Evolutionary conservation across 2,797 vertebrate species (phyloP), one percentile per base, ranked within the genome.

Genomic region (Pempheris klunzingeri): DNA sequence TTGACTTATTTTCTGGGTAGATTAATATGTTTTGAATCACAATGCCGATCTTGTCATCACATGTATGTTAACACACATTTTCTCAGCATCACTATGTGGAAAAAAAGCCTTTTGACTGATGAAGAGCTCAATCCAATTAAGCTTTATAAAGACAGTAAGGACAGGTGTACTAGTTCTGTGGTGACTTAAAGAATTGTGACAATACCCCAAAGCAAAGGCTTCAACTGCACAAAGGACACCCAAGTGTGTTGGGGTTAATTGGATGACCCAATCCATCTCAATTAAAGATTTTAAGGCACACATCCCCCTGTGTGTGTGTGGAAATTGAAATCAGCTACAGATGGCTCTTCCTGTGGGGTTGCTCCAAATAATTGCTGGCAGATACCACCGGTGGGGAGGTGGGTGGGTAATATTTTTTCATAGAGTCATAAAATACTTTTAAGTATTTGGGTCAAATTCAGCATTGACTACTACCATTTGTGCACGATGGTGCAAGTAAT

Each of bases 191-290:
- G 88, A 93, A 93, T 89, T 84, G 77, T 90, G 90, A 91, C 91
- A 92, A 92, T 92, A 89, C 89, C 92, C 94, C 81, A 85, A 92
- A 93, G 93, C 86, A 90, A 90, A 89, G 88, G 78, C 91, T 90
- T 82, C 87, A 86, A 85, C 89, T 64, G 76, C 84, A 94, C 85
- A 90, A 94, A 91, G 88, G 89, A 93, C 83, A 86, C 91, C 90
- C 93, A 88, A 86, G 93, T 88, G 90, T 92, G 90, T 91, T 91
- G 10, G 82, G 93, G 93, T 96, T 96, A 96, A 95, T 95, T 95
- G 92, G 91, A 92, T 95, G 95, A 96, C 94, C 94, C 87, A 87
- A 88, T 95, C 94, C 82, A 93, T 95, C 92, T 93, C 92, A 94
- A 95, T 94, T 94, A 94, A 94, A 92, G 91, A 93, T 93, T 94